A percentile compares a stretch with the other conserved stretches of the same genome.
phyloP scores from a whole-genome alignment of 2,113 vertebrate genomes.

The rat (Rattus norvegicus) region GRCr8 NC_086021.1:48408501-48409000 shows the following conservation, averaged over 20 bases:
- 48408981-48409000: not conserved
- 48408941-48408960: not conserved
- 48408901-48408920: not conserved
- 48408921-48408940: not conserved
- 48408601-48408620: not conserved
- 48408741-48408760: not conserved
- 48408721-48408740: not conserved
- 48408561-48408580: not conserved
- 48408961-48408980: not conserved
- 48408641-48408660: not conserved
- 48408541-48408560: not conserved
- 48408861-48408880: not conserved
- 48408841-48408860: not conserved
- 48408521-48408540: not conserved
- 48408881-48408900: not conserved
- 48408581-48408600: constrained; percentile 9
- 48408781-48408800: not conserved
- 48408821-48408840: not conserved
- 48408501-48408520: not conserved
- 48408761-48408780: not conserved
- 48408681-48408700: not conserved
- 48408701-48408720: not conserved
- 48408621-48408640: not conserved
- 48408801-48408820: not conserved
- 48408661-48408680: not conserved